Conservation (phyloP, 1,140 invertebrate genomes). For the Mylabris phalerata region DNA sequence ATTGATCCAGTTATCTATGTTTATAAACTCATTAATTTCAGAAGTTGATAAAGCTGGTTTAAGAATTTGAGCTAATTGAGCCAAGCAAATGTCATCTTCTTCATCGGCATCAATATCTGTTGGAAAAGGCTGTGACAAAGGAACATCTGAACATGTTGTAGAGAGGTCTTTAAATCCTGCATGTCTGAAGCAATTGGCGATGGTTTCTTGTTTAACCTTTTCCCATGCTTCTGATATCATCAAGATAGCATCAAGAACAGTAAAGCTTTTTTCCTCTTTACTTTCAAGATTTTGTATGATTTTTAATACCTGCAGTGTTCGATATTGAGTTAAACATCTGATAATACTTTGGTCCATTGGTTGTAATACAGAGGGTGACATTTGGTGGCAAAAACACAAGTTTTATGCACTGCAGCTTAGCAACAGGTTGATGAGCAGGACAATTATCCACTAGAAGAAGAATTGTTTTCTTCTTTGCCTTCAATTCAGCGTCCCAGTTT, state of each 20-base stretch:
- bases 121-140: no score
- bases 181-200: no score
- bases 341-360: conserved; percentile 46
- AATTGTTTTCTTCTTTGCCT: conserved; percentile 29
- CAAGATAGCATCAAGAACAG: background rate
- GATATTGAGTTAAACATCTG: background rate
- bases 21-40: no score
- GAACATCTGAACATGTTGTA: no score
- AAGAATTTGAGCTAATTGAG: no score
- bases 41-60: no score
- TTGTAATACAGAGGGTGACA: conserved; percentile 42
- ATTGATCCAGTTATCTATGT: no score
- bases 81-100: no score
- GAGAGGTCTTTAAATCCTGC: no score
- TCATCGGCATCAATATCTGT: no score
- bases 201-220: no score
- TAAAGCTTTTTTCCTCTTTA: background rate
- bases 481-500: background rate
- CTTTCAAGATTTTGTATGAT: background rate
- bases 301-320: background rate
- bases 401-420: conserved; percentile 39
- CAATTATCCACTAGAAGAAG: conserved; percentile 39
- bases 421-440: conserved; percentile 32
- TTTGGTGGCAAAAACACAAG: conserved; percentile 42
- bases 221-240: conserved; percentile 3